Evolutionary conservation across 1,140 invertebrate species (phyloP), one percentile per base, ranked within the genome.

Genomic region (Helicoverpa armigera): DNA sequence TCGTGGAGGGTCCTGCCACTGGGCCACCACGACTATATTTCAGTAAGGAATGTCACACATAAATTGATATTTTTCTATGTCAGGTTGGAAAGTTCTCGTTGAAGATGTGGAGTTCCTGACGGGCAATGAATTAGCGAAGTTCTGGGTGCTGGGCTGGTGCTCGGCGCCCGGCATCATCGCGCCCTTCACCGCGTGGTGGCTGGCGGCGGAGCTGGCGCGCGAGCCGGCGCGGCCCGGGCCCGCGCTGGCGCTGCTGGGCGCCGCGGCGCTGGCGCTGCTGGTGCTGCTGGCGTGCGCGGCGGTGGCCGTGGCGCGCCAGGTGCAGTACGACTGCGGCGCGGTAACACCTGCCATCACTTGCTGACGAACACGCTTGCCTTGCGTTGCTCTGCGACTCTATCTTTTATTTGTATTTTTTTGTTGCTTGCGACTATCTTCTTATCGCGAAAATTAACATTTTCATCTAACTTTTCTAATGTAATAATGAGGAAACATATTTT

Each of bases 31-130:
- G 23, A 23, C 23, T 23, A 23, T 23, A 23, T 23, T 23, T 23
- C 23, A 23, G 23, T 23, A 23, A 23, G 23, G 23, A 23, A 11
- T 53, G 12, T 14, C 14, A 13, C 12, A 13, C 12, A 13, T 13
- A 53, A 11, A 10, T 14, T 53, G 10, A 75, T 77, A 35, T 23
- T 23, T 23, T 23, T 23, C 61, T 61, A 70, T 18, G 79, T 9
- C 75, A 94, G 93, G 93, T 53, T 89, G 89, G 87, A 91, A 91
- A 79, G 65, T 82, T 10, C 72, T 94, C 18, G 82, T 88, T 3
- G 89, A 91, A 83, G 93, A 94, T 77, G 83, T 94, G 10, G 91
- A 92, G 50, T 94, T 94, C 78, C 70, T 94, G 4, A 88, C 82
- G 3, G 89, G 90, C 11, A 69, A 76, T 7, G 80, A 85, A 3